These are phyloP conservation scores for Zaprionus tsacasi DNA, from an alignment of 1,140 invertebrate genomes.

Conservation along the genomic window DNA sequence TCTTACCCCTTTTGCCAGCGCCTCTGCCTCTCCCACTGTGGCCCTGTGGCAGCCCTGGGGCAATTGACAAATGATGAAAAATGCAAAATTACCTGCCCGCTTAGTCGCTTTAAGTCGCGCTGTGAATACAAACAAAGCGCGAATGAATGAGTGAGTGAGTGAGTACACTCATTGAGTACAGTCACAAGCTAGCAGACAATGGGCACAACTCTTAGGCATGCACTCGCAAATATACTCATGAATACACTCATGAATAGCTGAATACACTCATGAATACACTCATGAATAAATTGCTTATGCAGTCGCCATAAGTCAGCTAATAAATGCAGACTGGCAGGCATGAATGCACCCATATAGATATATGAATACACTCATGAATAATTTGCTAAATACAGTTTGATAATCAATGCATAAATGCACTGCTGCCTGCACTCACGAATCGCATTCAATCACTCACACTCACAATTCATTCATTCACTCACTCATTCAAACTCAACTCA, in stretches of 20 bases:
- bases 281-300: neutral
- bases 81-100: slow-evolving; percentile 69
- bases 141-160: neutral
- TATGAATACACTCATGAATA: slow-evolving; percentile 8
- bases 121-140: slow-evolving; percentile 4
- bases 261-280: slow-evolving; percentile 13
- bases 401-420: neutral
- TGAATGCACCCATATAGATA: slow-evolving; percentile 8
- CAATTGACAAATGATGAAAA: slow-evolving; percentile 79
- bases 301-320: too few relatives aligned
- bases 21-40: neutral
- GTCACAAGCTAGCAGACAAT: neutral
- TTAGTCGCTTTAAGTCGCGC: slow-evolving; percentile 50
- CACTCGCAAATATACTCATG: neutral
- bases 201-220: neutral
- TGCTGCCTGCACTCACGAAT: neutral
- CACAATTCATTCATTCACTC: neutral
- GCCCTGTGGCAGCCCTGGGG: slow-evolving; percentile 10
- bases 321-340: neutral
- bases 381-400: neutral
- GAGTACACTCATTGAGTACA: neutral
- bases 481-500: slow-evolving; percentile 4
- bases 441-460: neutral
- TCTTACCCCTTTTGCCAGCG: neutral
- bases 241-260: slow-evolving; percentile 7